Conservation (phyloP, 2,797 vertebrate genomes). For the Bovichtus diacanthus region DNA sequence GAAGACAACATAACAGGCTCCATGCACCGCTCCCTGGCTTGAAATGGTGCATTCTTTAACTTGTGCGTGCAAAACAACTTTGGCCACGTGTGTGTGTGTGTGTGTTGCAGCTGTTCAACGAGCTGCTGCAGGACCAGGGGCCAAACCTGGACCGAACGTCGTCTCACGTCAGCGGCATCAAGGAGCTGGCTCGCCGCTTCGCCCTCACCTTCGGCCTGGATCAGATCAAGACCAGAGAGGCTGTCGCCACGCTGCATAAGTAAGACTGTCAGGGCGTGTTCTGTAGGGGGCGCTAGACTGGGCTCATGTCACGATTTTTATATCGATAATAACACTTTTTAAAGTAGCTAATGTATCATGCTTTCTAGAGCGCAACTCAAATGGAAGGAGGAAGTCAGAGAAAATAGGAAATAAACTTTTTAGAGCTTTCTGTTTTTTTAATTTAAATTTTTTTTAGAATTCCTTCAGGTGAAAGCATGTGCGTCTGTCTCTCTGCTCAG, state of each 20-base stretch:
- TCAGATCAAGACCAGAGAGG: slow-evolving; percentile 99
- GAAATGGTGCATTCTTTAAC: neutral
- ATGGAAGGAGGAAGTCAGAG: too few species aligned
- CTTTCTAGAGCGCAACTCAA: too few species aligned
- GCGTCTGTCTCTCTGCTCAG: neutral
- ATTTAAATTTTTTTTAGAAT: too few species aligned
- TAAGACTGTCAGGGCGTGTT: slow-evolving; percentile 76
- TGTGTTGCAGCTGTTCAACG: slow-evolving; percentile 93
- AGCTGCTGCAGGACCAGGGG: slow-evolving; percentile 97
- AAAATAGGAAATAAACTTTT: neutral
- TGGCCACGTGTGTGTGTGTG: neutral
- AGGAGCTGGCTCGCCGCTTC: slow-evolving; percentile 97
- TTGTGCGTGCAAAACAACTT: neutral
- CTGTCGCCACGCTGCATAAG: slow-evolving; percentile 99
- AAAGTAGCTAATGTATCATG: too few species aligned
- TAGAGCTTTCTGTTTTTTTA: neutral
- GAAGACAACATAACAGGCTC: neutral
- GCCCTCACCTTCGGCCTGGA: slow-evolving; percentile 98
- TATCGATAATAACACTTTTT: too few species aligned
- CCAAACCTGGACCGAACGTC: slow-evolving; percentile 97
- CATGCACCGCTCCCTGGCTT: neutral
- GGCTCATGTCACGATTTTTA: too few species aligned
- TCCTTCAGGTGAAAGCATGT: too few species aligned
- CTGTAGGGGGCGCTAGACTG: neutral
- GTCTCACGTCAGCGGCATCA: slow-evolving; percentile 97